Evolutionary conservation across 2,888 invertebrate species (phyloP).

Genomic region (Bursaphelenchus okinawaensis): DNA sequence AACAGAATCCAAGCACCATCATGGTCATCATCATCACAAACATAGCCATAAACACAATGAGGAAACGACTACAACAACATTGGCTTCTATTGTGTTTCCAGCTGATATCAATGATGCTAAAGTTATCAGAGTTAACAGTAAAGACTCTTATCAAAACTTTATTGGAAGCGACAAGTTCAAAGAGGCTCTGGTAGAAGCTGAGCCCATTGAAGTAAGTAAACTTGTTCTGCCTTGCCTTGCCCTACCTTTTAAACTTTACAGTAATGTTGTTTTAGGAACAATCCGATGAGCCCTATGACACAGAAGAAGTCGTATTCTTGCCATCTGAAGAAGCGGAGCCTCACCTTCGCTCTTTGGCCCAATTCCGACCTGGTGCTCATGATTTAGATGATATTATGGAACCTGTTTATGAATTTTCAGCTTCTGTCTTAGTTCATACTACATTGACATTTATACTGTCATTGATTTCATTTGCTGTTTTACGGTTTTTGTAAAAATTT

Average conservation of each 20-base stretch:
- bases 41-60: background rate
- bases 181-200: background rate
- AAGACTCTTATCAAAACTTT: conserved; percentile 11
- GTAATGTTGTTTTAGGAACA: background rate
- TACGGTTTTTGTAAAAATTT: too few relatives aligned
- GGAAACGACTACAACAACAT: background rate
- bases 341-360: background rate
- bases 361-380: background rate
- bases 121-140: conserved; percentile 10
- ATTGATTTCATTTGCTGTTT: too few relatives aligned
- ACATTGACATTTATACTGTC: too few relatives aligned
- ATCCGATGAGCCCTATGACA: background rate
- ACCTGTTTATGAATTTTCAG: background rate
- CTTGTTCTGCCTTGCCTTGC: too few relatives aligned
- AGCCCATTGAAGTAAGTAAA: too few relatives aligned
- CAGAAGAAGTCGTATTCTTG: background rate
- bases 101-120: background rate
- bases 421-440: too few relatives aligned
- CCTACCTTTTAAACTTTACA: too few relatives aligned
- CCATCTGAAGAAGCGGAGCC: background rate
- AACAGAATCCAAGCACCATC: background rate
- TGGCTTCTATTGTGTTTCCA: background rate
- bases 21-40: background rate
- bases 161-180: conserved; percentile 13
- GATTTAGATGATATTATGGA: background rate